Base-by-base conservation (phyloP, 2,888 invertebrate species). In the Celastrina argiolus region DNA sequence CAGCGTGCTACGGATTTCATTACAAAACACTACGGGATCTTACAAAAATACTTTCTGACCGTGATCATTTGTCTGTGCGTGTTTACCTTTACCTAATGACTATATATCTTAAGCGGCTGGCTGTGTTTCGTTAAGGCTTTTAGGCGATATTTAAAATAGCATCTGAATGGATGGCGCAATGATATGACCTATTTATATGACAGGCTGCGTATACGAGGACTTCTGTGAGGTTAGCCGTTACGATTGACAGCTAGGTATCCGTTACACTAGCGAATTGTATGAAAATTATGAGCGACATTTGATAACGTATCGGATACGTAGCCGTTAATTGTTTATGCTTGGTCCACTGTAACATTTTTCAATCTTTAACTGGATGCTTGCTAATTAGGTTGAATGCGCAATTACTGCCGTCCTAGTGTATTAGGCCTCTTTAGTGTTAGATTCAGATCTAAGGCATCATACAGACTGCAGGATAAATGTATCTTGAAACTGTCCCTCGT, bases 111-210 rank as follows among this genome's bases (percentile, higher is more conserved):
- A 69, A 72, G 72, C 72, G 56, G 64, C 68, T 66, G 70, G 61
- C 65, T 66, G 66, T 69, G 71, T 34, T 63, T 59, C 61, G 65
- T 36, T 70, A 68, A 61, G 16, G 56, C 67, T 64, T 65, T 70
- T 68, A 39, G 56, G 56, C 45, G 65, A 58, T 71, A 72, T 70
- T 65, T 70, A 74, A 76, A 75, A 73, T 76, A 75, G 69, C 71
- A 70, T 71, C 70, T 67, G 66, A 67, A 72, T 85, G 88, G 88
- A 88, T 87, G 88, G 88, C 87, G 80, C 76, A 74, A 83, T 87
- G 88, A 88, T 88, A 88, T 87, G 87, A 72, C 74, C 74, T 76
- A 74, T 67, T 69, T 67, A 73, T 71, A 18, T 8, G 18, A 36
- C 36, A 36, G 8, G 12, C 5, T 26, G 22, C 51, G 51, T 12